phyloP scores from a whole-genome alignment of 1,140 invertebrate species.

The Triops cancriformis region DNA sequence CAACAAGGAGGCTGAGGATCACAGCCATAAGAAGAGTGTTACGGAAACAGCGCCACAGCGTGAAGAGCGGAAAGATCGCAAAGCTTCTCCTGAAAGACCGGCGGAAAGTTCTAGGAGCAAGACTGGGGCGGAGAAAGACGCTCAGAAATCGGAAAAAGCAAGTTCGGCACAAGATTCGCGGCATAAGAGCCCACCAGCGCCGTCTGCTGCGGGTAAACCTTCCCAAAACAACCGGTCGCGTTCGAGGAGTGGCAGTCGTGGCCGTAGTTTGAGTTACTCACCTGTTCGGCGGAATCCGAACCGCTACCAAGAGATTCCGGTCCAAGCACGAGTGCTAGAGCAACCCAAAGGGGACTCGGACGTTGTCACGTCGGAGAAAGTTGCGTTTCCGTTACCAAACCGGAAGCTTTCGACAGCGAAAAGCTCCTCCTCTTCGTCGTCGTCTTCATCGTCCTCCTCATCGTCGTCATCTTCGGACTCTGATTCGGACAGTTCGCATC shows the following conservation, averaged over 20 bases:
- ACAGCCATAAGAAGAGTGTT: background rate
- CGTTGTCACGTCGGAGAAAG: background rate
- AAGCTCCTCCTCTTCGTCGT: slow-evolving; percentile 17
- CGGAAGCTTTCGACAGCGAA: slow-evolving; percentile 16
- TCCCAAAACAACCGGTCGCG: background rate
- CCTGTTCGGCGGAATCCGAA: slow-evolving; percentile 53
- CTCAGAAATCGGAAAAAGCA: background rate
- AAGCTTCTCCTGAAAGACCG: background rate
- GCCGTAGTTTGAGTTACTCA: slow-evolving; percentile 55
- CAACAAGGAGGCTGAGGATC: background rate
- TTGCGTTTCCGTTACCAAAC: background rate
- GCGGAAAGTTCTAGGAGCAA: background rate
- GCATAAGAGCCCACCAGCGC: background rate
- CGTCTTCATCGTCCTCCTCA: slow-evolving; percentile 27
- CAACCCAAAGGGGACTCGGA: background rate
- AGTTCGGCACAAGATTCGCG: background rate
- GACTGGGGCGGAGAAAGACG: background rate
- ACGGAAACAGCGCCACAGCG: background rate
- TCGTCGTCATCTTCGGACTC: slow-evolving; percentile 21
- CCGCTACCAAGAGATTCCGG: slow-evolving; percentile 50
- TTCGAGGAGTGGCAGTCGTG: slow-evolving; percentile 36
- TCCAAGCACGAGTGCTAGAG: slow-evolving; percentile 20
- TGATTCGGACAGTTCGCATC: background rate
- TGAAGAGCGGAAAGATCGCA: background rate
- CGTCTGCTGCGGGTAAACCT: background rate